phyloP scores from a whole-genome alignment of 2,888 invertebrate genomes.

The Reticulitermes lucifugus region DNA sequence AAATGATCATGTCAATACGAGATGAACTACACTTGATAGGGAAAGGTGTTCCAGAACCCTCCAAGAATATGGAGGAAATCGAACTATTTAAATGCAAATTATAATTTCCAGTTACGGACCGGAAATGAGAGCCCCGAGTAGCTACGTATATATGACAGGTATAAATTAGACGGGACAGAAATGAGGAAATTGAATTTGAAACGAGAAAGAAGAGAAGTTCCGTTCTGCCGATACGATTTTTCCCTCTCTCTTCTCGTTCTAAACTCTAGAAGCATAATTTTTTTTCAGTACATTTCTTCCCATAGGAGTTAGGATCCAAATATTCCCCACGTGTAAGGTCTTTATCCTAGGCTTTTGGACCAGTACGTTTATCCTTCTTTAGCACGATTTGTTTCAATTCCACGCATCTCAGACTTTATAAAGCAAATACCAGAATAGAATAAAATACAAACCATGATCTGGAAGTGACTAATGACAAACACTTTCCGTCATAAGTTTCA shows the following conservation, averaged over 20 bases:
- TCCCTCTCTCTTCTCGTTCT: background rate
- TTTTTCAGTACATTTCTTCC: background rate
- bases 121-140: constrained; percentile 31
- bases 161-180: constrained; percentile 40
- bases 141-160: constrained; percentile 34
- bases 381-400: background rate
- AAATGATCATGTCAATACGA: constrained; percentile 8
- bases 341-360: background rate
- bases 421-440: no score
- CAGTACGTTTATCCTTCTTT: no score
- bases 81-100: constrained; percentile 42
- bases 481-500: no score
- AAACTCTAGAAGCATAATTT: background rate
- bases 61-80: constrained; percentile 37
- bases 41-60: background rate
- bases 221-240: background rate
- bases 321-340: background rate
- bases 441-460: no score
- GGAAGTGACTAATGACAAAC: no score
- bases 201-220: constrained; percentile 16
- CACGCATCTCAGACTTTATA: no score
- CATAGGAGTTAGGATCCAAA: background rate
- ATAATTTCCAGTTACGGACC: constrained; percentile 35
- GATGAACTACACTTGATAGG: background rate
- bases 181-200: constrained; percentile 42